Conservation (phyloP, 2,797 vertebrate genomes). For the Taenioides sp. region DNA sequence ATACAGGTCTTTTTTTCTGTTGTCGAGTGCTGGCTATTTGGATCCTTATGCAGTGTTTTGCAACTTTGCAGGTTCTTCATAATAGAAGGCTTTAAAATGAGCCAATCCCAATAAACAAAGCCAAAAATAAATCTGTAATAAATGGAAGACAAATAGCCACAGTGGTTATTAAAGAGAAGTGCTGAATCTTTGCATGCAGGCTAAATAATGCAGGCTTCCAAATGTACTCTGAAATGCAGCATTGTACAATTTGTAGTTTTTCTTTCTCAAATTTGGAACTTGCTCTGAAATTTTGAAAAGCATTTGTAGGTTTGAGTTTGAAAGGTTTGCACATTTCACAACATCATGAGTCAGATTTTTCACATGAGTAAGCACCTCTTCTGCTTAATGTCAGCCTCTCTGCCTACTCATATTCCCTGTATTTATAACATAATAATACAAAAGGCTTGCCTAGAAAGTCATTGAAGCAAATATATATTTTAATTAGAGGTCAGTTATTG, state of each 20-base stretch:
- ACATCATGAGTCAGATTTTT: neutral
- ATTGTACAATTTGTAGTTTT: neutral
- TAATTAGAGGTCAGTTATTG: slow-evolving; percentile 21
- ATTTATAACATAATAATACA: neutral
- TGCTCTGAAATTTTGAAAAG: too few relatives aligned
- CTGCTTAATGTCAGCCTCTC: slow-evolving; percentile 8
- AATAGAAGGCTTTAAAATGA: neutral
- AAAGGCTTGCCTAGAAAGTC: neutral
- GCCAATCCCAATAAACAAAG: neutral
- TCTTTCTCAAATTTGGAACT: neutral
- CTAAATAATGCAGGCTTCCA: neutral
- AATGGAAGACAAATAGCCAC: neutral
- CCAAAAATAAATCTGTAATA: neutral
- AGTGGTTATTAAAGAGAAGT: neutral
- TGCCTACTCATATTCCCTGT: slow-evolving; percentile 1
- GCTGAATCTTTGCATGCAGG: neutral
- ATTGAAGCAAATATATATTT: slow-evolving; percentile 29
- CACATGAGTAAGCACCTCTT: neutral
- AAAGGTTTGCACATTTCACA: neutral
- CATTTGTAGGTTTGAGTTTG: neutral
- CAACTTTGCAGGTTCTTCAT: neutral
- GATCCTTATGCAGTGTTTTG: neutral
- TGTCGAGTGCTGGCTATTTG: neutral
- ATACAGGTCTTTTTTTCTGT: neutral
- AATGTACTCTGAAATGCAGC: neutral